A percentile compares a stretch with the other conserved stretches of the same genome.
Conservation (phyloP, 2,113 vertebrate genomes). For the Silurus asotus region DNA sequence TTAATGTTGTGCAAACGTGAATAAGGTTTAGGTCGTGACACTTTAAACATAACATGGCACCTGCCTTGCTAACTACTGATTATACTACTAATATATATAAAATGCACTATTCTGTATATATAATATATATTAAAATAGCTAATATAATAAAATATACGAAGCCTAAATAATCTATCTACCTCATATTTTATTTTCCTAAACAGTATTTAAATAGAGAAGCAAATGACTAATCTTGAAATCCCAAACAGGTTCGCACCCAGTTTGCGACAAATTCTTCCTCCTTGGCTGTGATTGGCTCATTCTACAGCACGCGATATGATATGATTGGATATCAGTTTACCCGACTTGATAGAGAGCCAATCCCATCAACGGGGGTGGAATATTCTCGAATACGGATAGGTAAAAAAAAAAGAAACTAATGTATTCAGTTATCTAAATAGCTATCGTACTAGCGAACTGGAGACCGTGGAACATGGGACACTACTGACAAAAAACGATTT, state of each 20-base stretch:
- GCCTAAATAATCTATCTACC: background rate
- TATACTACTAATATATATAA: too few relatives aligned
- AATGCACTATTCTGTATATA: background rate
- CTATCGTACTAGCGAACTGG: background rate
- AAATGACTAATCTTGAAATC: background rate
- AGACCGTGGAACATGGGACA: background rate
- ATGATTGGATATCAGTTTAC: background rate
- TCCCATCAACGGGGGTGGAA: background rate
- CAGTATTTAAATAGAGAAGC: background rate
- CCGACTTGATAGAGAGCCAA: background rate
- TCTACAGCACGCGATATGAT: background rate
- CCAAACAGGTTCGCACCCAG: conserved; percentile 6
- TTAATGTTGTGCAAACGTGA: background rate
- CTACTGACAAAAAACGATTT: background rate
- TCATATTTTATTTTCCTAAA: background rate
- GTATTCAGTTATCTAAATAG: background rate
- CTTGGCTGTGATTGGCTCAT: conserved; percentile 8
- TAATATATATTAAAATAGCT: background rate
- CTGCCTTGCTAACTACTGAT: background rate
- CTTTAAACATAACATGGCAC: background rate
- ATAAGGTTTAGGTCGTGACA: background rate
- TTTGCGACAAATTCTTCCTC: conserved; percentile 7
- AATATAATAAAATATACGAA: background rate
- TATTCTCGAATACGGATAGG: background rate
- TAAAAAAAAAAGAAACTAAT: background rate